Evolutionary conservation across 2,113 vertebrate genomes (phyloP).

Genomic region (Boulengeromyrus knoepffleri): DNA sequence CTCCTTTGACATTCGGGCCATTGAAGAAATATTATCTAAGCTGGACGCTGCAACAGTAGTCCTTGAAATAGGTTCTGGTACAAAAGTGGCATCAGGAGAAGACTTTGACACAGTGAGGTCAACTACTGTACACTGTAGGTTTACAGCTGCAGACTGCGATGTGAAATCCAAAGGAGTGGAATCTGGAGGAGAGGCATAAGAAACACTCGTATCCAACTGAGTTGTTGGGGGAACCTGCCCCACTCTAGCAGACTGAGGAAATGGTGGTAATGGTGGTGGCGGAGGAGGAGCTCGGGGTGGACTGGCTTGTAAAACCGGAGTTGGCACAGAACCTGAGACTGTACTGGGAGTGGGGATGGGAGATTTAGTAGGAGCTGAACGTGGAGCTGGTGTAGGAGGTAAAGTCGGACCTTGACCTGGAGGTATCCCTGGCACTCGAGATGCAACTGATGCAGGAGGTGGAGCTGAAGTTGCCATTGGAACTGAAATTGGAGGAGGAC

Average conservation of each 20-base stretch:
- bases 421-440: neutral
- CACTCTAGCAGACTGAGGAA: neutral
- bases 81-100: neutral
- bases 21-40: constrained; percentile 30
- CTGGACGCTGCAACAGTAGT: neutral
- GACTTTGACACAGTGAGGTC: constrained; percentile 1
- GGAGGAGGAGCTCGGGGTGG: constrained; percentile 3
- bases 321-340: neutral
- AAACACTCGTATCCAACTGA: neutral
- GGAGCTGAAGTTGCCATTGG: neutral
- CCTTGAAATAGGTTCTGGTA: neutral
- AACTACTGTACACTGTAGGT: constrained; percentile 6
- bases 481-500: constrained; percentile 29
- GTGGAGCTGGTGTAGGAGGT: neutral
- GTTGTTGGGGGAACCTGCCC: neutral
- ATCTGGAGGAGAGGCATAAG: neutral
- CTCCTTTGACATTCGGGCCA: constrained; percentile 7
- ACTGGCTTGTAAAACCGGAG: neutral
- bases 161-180: neutral
- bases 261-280: constrained; percentile 31
- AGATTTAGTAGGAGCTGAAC: constrained; percentile 44
- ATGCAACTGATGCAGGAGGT: neutral
- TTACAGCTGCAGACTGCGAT: neutral
- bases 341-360: neutral
- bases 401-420: neutral